Evolutionary conservation across 2,888 invertebrate species (phyloP), one percentile per base, ranked within the genome.

Genomic region (Parnassius glacialis): DNA sequence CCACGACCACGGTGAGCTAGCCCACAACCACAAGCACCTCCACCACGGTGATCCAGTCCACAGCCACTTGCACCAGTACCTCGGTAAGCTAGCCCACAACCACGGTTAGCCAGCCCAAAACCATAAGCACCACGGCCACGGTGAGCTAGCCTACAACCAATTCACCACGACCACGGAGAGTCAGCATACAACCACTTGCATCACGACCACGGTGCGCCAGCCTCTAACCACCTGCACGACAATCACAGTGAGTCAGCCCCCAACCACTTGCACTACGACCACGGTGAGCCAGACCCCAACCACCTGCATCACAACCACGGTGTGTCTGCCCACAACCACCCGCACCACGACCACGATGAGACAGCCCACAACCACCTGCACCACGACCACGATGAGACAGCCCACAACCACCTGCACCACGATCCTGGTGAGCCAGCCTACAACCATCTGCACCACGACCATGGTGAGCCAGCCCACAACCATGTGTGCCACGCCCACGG

Each of bases 241-340:
- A 89, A 92, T 66, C 90, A 91, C 62, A 92, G 92, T 89, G 70
- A 50, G 62, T 12, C 5, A n/a, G 86, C 93, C 93, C 59, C 94
- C 92, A 66, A 92, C 92, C 57, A 93, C 93, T 95, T n/a, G 45
- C 45, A 11, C 42, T 92, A 95, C 71, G 97, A 97, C 82, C 97
- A 97, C 96, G 57, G 97, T 97, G 89, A 96, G 96, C 68, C 92
- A 96, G 66, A n/a, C 95, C 96, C 65, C 95, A 95, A 10, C 9
- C 42, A 42, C 42, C 92, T 95, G 72, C 97, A 97, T 81, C 45
- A 45, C 11, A n/a, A 11, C 45, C 16, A 20, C 16, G 16, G 16
- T 20, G 16, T 1, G 16, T 2, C 16, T 1, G 16, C 16, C 16
- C 16, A 2, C 16, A 20, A 1, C 2, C 45, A 3, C 2, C 93